Evolutionary conservation across 2,113 vertebrate genomes (phyloP).

Genomic region (Phyllopteryx taeniolatus): DNA sequence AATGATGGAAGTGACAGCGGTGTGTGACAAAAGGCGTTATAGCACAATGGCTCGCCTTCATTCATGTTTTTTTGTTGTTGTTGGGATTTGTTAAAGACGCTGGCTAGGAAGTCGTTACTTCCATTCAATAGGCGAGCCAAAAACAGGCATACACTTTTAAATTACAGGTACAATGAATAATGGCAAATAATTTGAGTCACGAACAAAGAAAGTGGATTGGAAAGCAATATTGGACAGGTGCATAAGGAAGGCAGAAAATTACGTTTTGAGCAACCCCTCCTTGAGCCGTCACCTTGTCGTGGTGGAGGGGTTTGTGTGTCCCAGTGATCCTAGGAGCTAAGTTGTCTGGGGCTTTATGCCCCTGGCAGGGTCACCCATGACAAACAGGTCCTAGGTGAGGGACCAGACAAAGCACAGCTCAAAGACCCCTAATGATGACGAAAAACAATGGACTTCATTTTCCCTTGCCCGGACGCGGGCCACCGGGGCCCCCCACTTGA

Average conservation of each 20-base stretch:
- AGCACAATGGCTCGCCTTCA: not conserved
- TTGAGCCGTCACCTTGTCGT: no score
- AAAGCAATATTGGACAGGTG: not conserved
- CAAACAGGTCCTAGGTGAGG: no score
- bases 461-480: no score
- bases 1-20: constrained; percentile 47
- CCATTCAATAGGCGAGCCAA: not conserved
- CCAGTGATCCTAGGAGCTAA: no score
- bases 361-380: no score
- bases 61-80: not conserved
- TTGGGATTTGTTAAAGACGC: not conserved
- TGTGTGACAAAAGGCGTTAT: not conserved
- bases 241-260: not conserved
- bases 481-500: no score
- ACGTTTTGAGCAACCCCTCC: not conserved
- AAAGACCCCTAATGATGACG: no score
- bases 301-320: no score
- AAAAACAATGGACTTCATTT: no score
- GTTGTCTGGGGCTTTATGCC: no score
- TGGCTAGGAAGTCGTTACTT: not conserved
- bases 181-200: not conserved
- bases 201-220: not conserved
- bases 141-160: not conserved
- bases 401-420: no score
- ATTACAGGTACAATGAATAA: not conserved